Evolutionary conservation across 2,113 vertebrate species (phyloP), one percentile per base, ranked within the genome.

Genomic region (Percina caprodes): DNA sequence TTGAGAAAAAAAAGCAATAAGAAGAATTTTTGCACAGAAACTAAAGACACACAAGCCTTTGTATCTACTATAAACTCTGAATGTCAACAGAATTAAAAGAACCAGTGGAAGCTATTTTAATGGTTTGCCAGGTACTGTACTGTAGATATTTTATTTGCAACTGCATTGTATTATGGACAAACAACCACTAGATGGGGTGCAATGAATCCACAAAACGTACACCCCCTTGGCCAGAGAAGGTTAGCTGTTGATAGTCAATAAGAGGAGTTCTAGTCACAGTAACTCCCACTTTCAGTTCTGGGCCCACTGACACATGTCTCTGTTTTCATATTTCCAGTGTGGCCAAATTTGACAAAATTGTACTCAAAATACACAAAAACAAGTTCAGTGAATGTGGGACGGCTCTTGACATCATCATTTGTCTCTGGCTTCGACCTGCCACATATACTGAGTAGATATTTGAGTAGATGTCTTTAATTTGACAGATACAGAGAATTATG

Each of bases 101-200:
- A 52, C 1, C 5, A 45, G 8, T 11, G 10, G 18, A 16, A 67
- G 26, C 10, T 0, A 7, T 48, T 42, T 0, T 30, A 18, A 2
- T 1, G 3, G 13, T 62, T 24, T 52, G 15, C 6, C 26, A 10
- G 2, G 8, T 2, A 45, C 12, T 18, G 1, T 7, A 45, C 12
- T 18, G 1, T 7, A 45, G 2, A 10, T 1, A n/a, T 10, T 7
- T 6, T 26, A 24, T 0, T 15, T 35, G 18, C 8, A 12, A 1
- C 19, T 35, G 23, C 15, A 19, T 42, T 83, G 90, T 67, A 74
- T 15, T 86, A 42, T 52, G 21, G 10, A 19, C 6, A 14, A 13
- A 55, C 0, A 14, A 35, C 83, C 91, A 83, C 88, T 90, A 93
- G 91, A 77, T 87, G 89, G 89, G 0, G 58, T 7, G 5, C 67